Evolutionary conservation across 2,113 vertebrate species (phyloP).

Genomic region (Formicarius rufipectus): DNA sequence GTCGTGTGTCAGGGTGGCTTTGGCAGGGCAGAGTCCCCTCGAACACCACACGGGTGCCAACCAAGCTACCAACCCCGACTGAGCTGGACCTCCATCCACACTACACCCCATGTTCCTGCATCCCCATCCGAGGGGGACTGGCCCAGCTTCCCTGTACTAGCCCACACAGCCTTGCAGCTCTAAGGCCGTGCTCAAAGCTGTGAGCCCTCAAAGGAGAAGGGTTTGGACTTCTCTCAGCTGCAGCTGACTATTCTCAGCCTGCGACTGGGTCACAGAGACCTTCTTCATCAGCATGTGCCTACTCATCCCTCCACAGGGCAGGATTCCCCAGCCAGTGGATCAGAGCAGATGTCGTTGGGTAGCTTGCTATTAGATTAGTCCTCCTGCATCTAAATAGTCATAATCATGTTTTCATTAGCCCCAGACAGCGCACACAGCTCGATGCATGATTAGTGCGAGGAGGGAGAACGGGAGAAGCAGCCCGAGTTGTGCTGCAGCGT

Average conservation of each 20-base stretch:
- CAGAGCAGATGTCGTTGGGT: slow-evolving; percentile 46
- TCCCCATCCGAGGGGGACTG: accelerated
- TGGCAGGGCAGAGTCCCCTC: not conserved
- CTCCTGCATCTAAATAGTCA: slow-evolving; percentile 48
- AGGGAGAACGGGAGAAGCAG: not conserved
- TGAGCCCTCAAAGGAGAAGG: not conserved
- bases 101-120: accelerated
- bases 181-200: accelerated
- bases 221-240: not conserved
- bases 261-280: accelerated
- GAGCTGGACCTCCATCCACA: not conserved
- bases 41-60: not conserved
- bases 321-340: not conserved
- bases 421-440: slow-evolving; percentile 48
- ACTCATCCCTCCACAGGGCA: not conserved
- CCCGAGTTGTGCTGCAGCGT: not conserved
- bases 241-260: not conserved
- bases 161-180: not conserved
- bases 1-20: not conserved
- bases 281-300: not conserved
- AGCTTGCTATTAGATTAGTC: slow-evolving; percentile 57
- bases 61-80: accelerated
- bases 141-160: not conserved
- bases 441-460: not conserved
- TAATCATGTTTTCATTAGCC: slow-evolving; percentile 67